Evolutionary conservation across 2,797 vertebrate species (phyloP).

Genomic region (Sebastolobus alascanus): DNA sequence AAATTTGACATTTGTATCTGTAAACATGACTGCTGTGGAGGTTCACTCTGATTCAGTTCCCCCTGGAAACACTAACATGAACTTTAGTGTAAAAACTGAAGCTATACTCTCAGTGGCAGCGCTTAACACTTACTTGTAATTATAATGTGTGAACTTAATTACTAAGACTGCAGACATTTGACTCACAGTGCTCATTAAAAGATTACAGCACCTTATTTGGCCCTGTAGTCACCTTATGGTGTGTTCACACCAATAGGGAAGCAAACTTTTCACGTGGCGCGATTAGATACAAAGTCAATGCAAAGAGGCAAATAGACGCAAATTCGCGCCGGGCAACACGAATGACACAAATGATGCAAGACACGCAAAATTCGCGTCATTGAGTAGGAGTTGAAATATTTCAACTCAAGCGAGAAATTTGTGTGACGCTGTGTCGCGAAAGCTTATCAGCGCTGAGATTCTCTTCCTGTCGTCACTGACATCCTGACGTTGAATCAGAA

Average conservation of each 20-base stretch:
- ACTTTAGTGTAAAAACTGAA: background rate
- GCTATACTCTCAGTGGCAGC: background rate
- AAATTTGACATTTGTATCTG: background rate
- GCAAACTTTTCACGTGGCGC: no score
- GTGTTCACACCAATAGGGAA: no score
- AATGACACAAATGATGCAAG: no score
- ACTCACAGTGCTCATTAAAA: background rate
- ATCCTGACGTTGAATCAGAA: background rate
- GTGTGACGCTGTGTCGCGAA: no score
- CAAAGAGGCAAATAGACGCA: no score
- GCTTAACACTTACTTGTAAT: background rate
- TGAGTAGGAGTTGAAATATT: no score
- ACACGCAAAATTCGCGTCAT: no score
- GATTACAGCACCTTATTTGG: background rate
- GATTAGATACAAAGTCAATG: no score
- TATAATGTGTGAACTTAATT: background rate
- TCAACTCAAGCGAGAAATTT: no score
- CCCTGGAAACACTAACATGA: background rate
- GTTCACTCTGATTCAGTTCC: background rate
- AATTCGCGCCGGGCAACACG: no score
- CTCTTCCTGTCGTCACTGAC: no score
- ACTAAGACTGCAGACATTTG: background rate
- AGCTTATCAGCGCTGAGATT: no score
- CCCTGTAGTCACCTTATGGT: background rate
- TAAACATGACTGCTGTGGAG: constrained; percentile 9